A percentile compares a stretch with the other conserved stretches of the same genome.
Conservation (phyloP, 1,140 invertebrate species). For the Euura lappo region DNA sequence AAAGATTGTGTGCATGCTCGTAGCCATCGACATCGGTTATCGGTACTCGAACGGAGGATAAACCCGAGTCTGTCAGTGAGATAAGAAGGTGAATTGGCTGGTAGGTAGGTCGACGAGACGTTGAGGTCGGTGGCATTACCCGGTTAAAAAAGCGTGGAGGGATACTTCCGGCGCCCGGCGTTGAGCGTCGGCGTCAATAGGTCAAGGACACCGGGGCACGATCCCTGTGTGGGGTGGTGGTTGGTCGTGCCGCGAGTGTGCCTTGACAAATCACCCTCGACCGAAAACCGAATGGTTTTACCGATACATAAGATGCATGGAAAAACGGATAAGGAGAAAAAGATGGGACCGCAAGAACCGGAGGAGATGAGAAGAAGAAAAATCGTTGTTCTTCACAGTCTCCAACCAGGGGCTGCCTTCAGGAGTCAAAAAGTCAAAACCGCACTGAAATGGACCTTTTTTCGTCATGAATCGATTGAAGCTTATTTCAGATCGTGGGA, state of each 20-base stretch:
- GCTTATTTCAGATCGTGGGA: too few relatives aligned
- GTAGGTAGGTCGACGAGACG: too few relatives aligned
- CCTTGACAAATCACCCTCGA: conserved; percentile 61
- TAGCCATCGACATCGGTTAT: too few relatives aligned
- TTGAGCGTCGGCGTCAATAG: conserved; percentile 48
- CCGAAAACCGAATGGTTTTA: conserved; percentile 28
- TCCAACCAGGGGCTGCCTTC: too few relatives aligned
- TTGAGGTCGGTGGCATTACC: too few relatives aligned
- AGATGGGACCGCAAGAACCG: neutral
- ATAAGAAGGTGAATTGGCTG: too few relatives aligned
- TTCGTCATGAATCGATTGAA: too few relatives aligned
- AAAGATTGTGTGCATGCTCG: too few relatives aligned
- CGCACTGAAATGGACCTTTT: too few relatives aligned
- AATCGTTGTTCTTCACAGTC: neutral
- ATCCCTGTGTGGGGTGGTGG: neutral
- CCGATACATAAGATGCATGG: neutral
- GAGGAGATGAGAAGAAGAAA: neutral
- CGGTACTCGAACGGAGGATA: too few relatives aligned
- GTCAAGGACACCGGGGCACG: conserved; percentile 56
- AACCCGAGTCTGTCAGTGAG: too few relatives aligned
- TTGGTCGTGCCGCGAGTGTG: conserved; percentile 37
- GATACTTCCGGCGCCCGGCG: conserved; percentile 10
- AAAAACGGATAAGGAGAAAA: neutral
- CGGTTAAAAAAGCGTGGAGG: neutral
- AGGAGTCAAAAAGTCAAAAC: too few relatives aligned